Base-by-base conservation (phyloP, 2,797 vertebrate genomes). In the Valencia hispanica region DNA sequence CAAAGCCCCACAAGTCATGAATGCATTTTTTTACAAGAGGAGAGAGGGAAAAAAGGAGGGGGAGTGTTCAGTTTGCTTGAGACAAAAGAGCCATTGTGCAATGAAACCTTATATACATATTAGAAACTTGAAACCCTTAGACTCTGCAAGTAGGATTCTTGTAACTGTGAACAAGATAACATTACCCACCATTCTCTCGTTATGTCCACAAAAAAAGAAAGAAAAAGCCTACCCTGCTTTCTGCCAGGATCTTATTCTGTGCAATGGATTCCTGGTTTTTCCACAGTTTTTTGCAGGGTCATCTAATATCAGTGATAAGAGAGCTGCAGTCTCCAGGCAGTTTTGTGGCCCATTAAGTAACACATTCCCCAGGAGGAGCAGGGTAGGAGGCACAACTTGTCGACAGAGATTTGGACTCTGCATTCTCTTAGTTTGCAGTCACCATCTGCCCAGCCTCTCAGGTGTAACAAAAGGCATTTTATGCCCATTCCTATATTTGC, bases 21-120 rank as follows among this genome's bases (percentile, higher is more conserved):
- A 96, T 96, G 94, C 95, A 94, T 92, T 91, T 89, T 94, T 94
- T 94, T 90, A 92, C 91, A 94, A 94, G 88, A 90, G 92, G 93
- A 91, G 93, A 93, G 93, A 94, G 94, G 81, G 86, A 90, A 91
- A 91, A 68, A 43, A 27, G 88, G 90, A 89, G 89, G 93, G 89
- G 92, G 94, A 87, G 94, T 89, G 92, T 94, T 95, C 93, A 94
- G 95, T 96, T 94, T 95, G 94, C 93, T 87, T 88, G 73, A 91
- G 92, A 96, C 95, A 96, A 96, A 96, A 96, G 95, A 88, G 83
- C 93, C 91, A 94, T 96, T 96, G 96, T 96, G 95, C 92, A 91
- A 84, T 93, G 96, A 96, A 96, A 96, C 95, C 95, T 96, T 95
- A 96, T 96, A 96, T 95, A 95, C 95, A 96, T 96, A 96, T 96